These are phyloP conservation scores for Origma solitaria DNA, from an alignment of 2,113 vertebrate genomes.

Conservation along the genomic window DNA sequence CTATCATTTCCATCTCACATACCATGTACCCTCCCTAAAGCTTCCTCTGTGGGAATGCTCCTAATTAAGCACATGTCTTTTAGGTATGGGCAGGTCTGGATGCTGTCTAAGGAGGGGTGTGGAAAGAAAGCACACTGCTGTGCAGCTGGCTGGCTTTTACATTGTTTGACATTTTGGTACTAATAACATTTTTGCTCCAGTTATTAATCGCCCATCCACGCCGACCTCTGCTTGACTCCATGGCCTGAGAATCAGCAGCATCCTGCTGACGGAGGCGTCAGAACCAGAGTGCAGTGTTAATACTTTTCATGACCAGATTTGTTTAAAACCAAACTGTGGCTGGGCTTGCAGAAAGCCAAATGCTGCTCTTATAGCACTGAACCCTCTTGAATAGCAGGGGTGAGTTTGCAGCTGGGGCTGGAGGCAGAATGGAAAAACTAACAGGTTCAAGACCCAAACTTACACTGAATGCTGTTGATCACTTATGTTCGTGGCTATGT, in stretches of 20 bases:
- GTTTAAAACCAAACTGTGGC: background rate
- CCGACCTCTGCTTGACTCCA: background rate
- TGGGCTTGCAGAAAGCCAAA: background rate
- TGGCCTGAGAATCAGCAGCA: background rate
- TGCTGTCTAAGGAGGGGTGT: background rate
- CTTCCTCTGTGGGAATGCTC: background rate
- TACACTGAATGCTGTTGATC: background rate
- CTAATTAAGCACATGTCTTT: background rate
- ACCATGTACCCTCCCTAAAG: background rate
- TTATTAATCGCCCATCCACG: background rate
- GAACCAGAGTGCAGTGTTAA: background rate
- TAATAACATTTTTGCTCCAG: background rate
- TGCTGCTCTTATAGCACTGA: background rate
- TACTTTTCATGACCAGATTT: background rate
- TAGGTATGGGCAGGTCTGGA: background rate
- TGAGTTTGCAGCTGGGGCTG: background rate
- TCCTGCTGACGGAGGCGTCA: background rate
- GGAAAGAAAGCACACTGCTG: background rate
- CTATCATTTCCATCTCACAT: background rate
- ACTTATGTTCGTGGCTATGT: background rate
- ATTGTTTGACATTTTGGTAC: background rate
- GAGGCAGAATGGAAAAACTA: background rate
- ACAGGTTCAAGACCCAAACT: background rate
- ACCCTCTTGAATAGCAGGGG: background rate
- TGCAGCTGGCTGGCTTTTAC: background rate